Conservation (phyloP, 1,140 invertebrate species). For the Drosophila lini region DNA sequence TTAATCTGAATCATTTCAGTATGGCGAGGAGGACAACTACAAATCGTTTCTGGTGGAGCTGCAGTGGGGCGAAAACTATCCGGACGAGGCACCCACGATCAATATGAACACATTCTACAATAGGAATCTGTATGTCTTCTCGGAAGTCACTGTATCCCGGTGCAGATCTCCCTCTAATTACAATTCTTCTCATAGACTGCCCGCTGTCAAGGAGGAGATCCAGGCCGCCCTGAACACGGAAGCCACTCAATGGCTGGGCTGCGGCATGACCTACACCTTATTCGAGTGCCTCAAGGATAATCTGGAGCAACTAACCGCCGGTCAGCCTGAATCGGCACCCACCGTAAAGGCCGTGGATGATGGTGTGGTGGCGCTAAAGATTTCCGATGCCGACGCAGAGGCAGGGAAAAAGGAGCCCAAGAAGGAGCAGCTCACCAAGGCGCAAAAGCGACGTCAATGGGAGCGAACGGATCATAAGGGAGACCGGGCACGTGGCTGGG, state of each 20-base stretch:
- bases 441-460: conserved; percentile 95
- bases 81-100: conserved; percentile 91
- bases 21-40: conserved; percentile 91
- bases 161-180: neutral
- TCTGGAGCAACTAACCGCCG: conserved; percentile 88
- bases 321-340: conserved; percentile 87
- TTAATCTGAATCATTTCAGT: conserved; percentile 86
- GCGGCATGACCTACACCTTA: conserved; percentile 96
- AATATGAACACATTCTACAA: conserved; percentile 98
- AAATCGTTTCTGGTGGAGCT: conserved; percentile 96
- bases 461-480: conserved; percentile 92
- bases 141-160: neutral
- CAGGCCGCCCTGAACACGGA: conserved; percentile 88
- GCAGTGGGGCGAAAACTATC: conserved; percentile 93
- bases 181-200: conserved; percentile 86
- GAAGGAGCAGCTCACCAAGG: conserved; percentile 94
- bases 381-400: conserved; percentile 74
- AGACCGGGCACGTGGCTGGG: conserved; percentile 93
- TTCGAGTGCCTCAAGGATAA: conserved; percentile 97
- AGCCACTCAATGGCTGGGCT: conserved; percentile 92
- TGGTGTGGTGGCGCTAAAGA: conserved; percentile 70
- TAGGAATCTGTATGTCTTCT: conserved; percentile 92
- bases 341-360: conserved; percentile 51
- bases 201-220: conserved; percentile 90
- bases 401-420: conserved; percentile 87